Base-by-base conservation (phyloP, 2,888 invertebrate species). In the Ephialtes manifestator region DNA sequence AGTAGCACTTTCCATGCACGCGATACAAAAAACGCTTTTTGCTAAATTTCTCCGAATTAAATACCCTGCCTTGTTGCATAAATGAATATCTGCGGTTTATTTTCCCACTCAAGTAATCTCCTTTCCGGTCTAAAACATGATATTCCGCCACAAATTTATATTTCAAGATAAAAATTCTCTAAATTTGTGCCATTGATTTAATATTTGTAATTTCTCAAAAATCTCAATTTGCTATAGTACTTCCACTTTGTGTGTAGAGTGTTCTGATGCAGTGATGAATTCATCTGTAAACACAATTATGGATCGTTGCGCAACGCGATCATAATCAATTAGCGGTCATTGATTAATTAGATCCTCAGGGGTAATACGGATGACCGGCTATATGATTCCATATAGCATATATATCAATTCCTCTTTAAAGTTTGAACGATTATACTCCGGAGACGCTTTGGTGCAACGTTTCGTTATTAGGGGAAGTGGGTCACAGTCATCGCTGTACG, bases 371-470 rank as follows among this genome's bases (percentile, higher is more conserved):
- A 2, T 20, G 46, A 7, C 31, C 35, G 18, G 48, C 63, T 75
- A 63, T 51, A 48, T 48, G 75, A 76, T 65, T 65, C 7, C 58
- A n/a, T n/a, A n/a, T n/a, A 39, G 24, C 43, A 31, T 78, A 48
- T n/a, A 48, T 58, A 18, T 76, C 55, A 35, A 48, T 53, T 65
- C 15, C 46, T 80, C 70, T 55, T 80, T 74, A 81, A 81, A 84
- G 55, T 81, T 81, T 77, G 84, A 84, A 67, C 76, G 81, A 84
- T 84, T 75, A 77, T 65, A 75, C 84, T 43, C 76, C 55, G 53
- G 84, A 76, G 81, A 81, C 80, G 81, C 77, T 76, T 60, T 68
- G 74, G 68, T 81, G 67, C 72, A 77, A 77, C 31, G 81, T 46
- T 68, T 53, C 72, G 70, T 81, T 81, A 81, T 84, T 77, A 81